Percentiles rank a stretch among this genome's conserved stretches.
Evolutionary conservation across 2,797 vertebrate species (phyloP).

Genomic region (Squalus acanthias): DNA sequence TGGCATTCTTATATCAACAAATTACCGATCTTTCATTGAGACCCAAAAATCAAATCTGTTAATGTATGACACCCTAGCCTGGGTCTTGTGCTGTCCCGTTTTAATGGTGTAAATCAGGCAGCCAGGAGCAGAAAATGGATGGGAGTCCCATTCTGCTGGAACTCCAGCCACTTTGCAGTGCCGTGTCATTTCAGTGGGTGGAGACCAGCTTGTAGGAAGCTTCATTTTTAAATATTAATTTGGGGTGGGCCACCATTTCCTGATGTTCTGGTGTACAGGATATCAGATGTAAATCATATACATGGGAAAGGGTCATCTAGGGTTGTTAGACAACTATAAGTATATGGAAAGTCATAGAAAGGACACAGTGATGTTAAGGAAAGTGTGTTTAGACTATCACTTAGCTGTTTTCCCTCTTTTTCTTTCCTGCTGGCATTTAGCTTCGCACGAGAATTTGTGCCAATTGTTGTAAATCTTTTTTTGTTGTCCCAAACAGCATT

Average conservation of each 20-base stretch:
- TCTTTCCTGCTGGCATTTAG: neutral
- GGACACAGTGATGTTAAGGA: too few species aligned
- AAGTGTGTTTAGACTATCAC: neutral
- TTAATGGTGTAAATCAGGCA: neutral
- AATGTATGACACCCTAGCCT: neutral
- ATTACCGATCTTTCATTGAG: neutral
- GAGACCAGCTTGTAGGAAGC: neutral
- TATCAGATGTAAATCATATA: neutral
- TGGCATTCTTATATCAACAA: neutral
- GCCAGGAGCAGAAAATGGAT: neutral
- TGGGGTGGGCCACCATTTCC: neutral
- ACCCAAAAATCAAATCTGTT: neutral
- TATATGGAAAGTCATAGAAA: neutral
- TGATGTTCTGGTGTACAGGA: neutral
- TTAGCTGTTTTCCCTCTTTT: neutral
- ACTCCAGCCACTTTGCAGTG: neutral
- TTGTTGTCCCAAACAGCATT: neutral
- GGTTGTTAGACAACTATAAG: neutral
- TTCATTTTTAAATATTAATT: neutral
- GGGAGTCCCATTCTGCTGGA: neutral
- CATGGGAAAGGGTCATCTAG: neutral
- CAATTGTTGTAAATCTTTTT: neutral
- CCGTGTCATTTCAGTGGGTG: neutral
- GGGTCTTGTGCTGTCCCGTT: neutral
- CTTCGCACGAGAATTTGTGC: neutral